Conservation (phyloP, 2,797 vertebrate genomes). For the Labroides dimidiatus region DNA sequence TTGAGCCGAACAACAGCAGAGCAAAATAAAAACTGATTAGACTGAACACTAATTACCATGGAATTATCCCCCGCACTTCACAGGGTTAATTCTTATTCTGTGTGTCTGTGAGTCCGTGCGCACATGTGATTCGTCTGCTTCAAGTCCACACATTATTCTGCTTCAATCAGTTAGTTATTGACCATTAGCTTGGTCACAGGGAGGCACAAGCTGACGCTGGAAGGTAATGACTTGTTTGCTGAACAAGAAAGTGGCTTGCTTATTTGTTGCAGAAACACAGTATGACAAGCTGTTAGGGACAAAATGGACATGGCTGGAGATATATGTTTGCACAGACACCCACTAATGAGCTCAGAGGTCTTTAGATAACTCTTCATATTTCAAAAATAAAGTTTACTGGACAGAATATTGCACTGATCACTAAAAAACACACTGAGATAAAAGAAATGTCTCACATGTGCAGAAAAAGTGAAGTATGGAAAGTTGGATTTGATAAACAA, state of each 20-base stretch:
- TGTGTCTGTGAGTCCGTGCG: conserved; percentile 7
- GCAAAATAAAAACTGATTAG: conserved; percentile 84
- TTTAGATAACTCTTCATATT: neutral
- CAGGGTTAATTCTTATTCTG: conserved; percentile 76
- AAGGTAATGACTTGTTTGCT: conserved; percentile 48
- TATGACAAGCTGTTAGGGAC: conserved; percentile 9
- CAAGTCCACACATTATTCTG: conserved; percentile 5
- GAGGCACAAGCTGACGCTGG: neutral
- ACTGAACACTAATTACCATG: conserved; percentile 82
- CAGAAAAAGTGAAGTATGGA: neutral
- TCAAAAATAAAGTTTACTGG: neutral
- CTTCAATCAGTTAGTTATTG: conserved; percentile 33
- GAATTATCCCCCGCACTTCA: conserved; percentile 80
- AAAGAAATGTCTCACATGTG: neutral
- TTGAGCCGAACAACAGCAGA: conserved; percentile 67
- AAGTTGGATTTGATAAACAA: too few species aligned
- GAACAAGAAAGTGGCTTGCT: conserved; percentile 12
- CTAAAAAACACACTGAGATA: neutral
- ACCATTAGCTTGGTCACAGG: conserved; percentile 38
- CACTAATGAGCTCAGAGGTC: conserved; percentile 27
- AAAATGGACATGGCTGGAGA: conserved; percentile 3
- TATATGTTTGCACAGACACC: neutral
- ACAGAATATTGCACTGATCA: neutral
- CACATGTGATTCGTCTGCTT: conserved; percentile 7
- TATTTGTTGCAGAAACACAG: conserved; percentile 47